Evolutionary conservation across 2,797 vertebrate genomes (phyloP).

Genomic region (Galaxias olidus): DNA sequence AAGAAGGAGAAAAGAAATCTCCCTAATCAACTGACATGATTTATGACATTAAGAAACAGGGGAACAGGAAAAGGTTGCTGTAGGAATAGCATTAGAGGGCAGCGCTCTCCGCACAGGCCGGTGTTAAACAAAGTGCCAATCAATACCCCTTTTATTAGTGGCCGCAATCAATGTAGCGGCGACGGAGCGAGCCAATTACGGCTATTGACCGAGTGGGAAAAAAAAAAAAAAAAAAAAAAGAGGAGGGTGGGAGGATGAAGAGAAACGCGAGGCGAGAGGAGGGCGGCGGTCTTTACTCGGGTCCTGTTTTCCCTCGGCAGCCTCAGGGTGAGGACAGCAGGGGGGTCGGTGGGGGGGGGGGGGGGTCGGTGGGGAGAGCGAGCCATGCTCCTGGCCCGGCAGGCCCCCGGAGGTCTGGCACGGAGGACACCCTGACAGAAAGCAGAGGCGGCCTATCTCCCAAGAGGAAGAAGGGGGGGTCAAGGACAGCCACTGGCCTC

Average conservation of each 20-base stretch:
- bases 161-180: slow-evolving; percentile 85
- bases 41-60: slow-evolving; percentile 77
- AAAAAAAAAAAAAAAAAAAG: slow-evolving; percentile 43
- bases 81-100: slow-evolving; percentile 81
- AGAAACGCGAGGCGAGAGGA: slow-evolving; percentile 3
- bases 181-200: slow-evolving; percentile 86
- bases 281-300: slow-evolving; percentile 69
- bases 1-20: slow-evolving; percentile 42
- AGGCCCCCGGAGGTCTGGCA: slow-evolving; percentile 74
- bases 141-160: slow-evolving; percentile 87
- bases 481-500: slow-evolving; percentile 52
- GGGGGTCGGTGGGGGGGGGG: slow-evolving; percentile 5
- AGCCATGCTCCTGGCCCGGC: slow-evolving; percentile 28
- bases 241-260: background rate
- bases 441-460: slow-evolving; percentile 87
- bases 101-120: slow-evolving; percentile 68
- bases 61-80: slow-evolving; percentile 84
- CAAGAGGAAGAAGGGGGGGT: slow-evolving; percentile 75
- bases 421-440: slow-evolving; percentile 85
- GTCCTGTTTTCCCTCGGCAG: slow-evolving; percentile 57
- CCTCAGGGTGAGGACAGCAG: background rate
- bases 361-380: background rate
- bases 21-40: slow-evolving; percentile 72
- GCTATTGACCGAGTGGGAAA: slow-evolving; percentile 74
- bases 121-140: slow-evolving; percentile 84